phyloP scores from a whole-genome alignment of 2,888 invertebrate species.

The Drosophila imparisetae region DNA sequence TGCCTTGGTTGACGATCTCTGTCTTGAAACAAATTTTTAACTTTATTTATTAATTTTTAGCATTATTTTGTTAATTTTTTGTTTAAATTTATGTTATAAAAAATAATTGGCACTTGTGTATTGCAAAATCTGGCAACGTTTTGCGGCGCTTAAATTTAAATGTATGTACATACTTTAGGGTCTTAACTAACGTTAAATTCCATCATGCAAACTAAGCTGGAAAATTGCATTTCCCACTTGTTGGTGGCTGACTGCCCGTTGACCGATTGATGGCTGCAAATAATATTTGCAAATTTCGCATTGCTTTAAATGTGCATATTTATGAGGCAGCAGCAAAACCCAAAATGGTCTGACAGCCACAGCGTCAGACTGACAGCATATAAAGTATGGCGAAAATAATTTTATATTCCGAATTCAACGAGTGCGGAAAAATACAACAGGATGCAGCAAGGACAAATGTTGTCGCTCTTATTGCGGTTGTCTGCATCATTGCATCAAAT shows the following conservation, averaged over 20 bases:
- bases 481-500: slow-evolving; percentile 25
- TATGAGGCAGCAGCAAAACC: slow-evolving; percentile 41
- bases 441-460: slow-evolving; percentile 21
- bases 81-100: neutral
- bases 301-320: slow-evolving; percentile 62
- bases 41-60: too few relatives aligned
- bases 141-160: slow-evolving; percentile 18
- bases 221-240: slow-evolving; percentile 60
- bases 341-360: slow-evolving; percentile 1
- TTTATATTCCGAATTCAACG: slow-evolving; percentile 15
- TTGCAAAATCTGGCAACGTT: slow-evolving; percentile 1
- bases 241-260: slow-evolving; percentile 38
- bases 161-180: slow-evolving; percentile 26
- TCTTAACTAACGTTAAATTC: slow-evolving; percentile 8
- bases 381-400: slow-evolving; percentile 19
- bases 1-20: neutral
- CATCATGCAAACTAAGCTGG: slow-evolving; percentile 4
- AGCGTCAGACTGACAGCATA: slow-evolving; percentile 4
- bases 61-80: neutral
- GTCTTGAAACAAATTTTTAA: neutral
- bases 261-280: slow-evolving; percentile 48
- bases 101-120: neutral
- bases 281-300: slow-evolving; percentile 57
- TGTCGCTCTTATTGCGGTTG: slow-evolving; percentile 9
- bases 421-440: slow-evolving; percentile 17